A percentile compares a stretch with the other conserved stretches of the same genome.
phyloP scores from a whole-genome alignment of 2,113 vertebrate genomes.

The Paramormyrops kingsleyae region DNA sequence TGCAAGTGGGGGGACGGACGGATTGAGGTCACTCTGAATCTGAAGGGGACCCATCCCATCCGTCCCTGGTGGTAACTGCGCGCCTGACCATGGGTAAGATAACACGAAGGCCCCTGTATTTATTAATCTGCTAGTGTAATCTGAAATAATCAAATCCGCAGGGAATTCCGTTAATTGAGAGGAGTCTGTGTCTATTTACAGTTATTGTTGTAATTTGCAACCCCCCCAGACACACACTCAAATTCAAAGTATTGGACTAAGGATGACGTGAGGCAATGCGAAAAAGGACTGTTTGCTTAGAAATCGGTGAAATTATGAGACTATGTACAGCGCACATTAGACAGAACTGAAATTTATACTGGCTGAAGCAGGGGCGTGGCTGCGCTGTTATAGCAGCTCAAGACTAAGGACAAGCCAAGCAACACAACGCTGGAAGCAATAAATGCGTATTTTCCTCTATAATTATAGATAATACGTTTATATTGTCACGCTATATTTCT shows the following conservation, averaged over 20 bases:
- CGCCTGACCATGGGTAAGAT: background rate
- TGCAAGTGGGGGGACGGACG: too few relatives aligned
- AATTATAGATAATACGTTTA: background rate
- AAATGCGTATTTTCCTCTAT: background rate
- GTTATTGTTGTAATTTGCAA: background rate
- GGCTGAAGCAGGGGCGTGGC: background rate
- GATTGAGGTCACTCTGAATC: too few relatives aligned
- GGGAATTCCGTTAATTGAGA: background rate
- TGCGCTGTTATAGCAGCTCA: background rate
- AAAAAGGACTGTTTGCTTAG: background rate
- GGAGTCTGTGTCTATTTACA: background rate
- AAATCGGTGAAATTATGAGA: background rate
- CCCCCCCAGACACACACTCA: too few relatives aligned
- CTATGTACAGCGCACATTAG: background rate
- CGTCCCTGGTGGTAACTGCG: too few relatives aligned
- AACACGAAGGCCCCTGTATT: background rate
- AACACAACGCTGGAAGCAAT: background rate
- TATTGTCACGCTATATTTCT: background rate
- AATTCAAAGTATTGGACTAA: background rate
- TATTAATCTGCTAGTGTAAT: background rate
- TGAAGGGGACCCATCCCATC: too few relatives aligned
- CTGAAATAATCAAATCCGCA: background rate
- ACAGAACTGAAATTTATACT: background rate
- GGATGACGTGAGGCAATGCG: background rate
- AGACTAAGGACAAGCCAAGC: background rate